A percentile compares a stretch with the other conserved stretches of the same genome.
Evolutionary conservation across 2,888 invertebrate species (phyloP).

Genomic region (Drosophila mercatorum): DNA sequence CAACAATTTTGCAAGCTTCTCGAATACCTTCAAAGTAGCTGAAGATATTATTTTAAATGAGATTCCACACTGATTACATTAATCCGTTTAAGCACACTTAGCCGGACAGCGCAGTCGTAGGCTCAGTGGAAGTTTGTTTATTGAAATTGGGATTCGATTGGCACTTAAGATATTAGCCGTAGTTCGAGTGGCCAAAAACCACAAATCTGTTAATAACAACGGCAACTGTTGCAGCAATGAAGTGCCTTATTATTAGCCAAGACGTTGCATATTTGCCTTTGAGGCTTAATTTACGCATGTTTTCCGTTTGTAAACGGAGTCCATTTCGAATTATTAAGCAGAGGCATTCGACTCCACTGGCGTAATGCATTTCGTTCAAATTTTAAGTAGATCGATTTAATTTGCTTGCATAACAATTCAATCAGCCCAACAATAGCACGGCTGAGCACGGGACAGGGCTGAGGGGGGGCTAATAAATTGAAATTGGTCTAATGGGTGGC

Average conservation of each 20-base stretch:
- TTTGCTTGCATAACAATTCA: slow-evolving; percentile 62
- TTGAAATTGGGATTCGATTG: slow-evolving; percentile 5
- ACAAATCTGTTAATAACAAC: slow-evolving; percentile 16
- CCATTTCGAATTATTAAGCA: slow-evolving; percentile 32
- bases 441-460: neutral
- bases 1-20: neutral
- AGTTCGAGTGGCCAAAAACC: slow-evolving; percentile 5
- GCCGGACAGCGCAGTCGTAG: neutral
- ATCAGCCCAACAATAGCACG: slow-evolving; percentile 33
- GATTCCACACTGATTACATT: neutral
- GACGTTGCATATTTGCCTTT: slow-evolving; percentile 16
- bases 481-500: neutral
- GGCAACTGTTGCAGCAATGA: slow-evolving; percentile 3
- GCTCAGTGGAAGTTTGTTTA: neutral
- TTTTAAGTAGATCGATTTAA: slow-evolving; percentile 59
- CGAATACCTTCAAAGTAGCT: neutral
- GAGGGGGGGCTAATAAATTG: slow-evolving; percentile 2
- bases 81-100: neutral
- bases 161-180: slow-evolving; percentile 11
- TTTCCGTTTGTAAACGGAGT: slow-evolving; percentile 16
- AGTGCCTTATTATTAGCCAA: slow-evolving; percentile 26
- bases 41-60: neutral
- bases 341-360: slow-evolving; percentile 8
- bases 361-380: slow-evolving; percentile 38
- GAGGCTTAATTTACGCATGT: slow-evolving; percentile 16